Evolutionary conservation across 2,113 vertebrate genomes (phyloP), one percentile per base, ranked within the genome.

Genomic region (Tichodroma muraria): DNA sequence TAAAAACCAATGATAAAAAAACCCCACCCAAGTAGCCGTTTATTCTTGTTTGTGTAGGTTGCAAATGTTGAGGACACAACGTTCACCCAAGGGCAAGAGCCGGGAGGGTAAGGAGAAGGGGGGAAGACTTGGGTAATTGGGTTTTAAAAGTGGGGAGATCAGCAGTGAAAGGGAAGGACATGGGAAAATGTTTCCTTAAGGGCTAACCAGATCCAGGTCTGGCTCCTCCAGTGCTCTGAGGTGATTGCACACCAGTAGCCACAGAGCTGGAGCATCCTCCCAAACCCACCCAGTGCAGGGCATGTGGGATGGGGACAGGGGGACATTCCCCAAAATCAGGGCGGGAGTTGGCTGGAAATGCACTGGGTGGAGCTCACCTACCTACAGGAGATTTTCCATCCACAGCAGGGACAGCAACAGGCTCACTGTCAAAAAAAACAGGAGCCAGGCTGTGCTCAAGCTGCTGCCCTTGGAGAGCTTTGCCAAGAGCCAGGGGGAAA

Each of bases 11-110:
- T 88, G 25, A 23, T 66, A 20, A n/a, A 71, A 86, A 25, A 83
- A n/a, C n/a, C 15, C 0, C 33, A 50, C 42, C 44, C 70, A 54
- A 75, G 94, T 59, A 94, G 96, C 93, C 90, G 96, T 94, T 98
- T 98, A 97, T 98, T 98, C 98, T 98, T 98, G 96, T 97, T 97
- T 93, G 92, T 96, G 96, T 98, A 92, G 95, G 98, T 97, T 97
- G 97, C 97, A 94, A 94, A 86, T 73, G 61, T 96, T 95, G 95
- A 93, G 98, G 97, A 97, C 97, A 97, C 97, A 97, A 95, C 64
- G 93, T 97, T 97, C 98, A 98, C 98, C 97, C 94, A 97, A 98
- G 98, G 98, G 98, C 96, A 97, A 97, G 97, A 98, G 97, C 89
- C 82, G 24, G 85, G 80, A 69, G 8, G 95, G 90, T 30, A 54